A percentile compares a stretch with the other conserved stretches of the same genome.
Evolutionary conservation across 35 echinoderm and acorn worm genomes (phyloP).

Genomic region (Amphiura filiformis): DNA sequence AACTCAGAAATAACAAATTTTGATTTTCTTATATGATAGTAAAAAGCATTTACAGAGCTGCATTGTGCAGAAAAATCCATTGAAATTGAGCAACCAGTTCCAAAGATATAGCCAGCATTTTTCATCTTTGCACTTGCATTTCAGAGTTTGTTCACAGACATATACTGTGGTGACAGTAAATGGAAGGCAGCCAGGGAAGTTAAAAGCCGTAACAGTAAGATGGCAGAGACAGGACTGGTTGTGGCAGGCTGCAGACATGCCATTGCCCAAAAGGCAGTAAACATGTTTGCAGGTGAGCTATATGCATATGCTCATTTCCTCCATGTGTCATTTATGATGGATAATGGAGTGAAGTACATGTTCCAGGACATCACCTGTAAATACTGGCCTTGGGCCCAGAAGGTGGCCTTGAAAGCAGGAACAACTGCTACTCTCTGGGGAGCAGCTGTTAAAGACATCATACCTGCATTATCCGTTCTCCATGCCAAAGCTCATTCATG

Average conservation of each 20-base stretch:
- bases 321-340: constrained; percentile 6
- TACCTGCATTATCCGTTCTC: background rate
- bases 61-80: no score
- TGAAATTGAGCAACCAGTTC: no score
- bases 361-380: constrained; percentile 14
- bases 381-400: constrained; percentile 34
- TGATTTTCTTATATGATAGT: no score
- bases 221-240: constrained; percentile 12
- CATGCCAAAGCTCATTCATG: constrained; percentile 28
- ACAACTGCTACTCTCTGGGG: background rate
- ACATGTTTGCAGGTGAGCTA: constrained; percentile 23
- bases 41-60: no score
- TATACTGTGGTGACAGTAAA: background rate
- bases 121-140: no score
- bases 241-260: constrained; percentile 16
- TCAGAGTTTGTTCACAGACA: background rate
- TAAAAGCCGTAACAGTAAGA: background rate
- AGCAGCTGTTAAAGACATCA: background rate
- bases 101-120: no score
- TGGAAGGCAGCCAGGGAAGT: constrained; percentile 4
- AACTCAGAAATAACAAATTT: no score
- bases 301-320: constrained; percentile 21
- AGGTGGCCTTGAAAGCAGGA: background rate
- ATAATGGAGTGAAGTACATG: background rate
- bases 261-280: constrained; percentile 18